Conservation (phyloP, 2,113 vertebrate species). For the Orycteropus afer region DNA sequence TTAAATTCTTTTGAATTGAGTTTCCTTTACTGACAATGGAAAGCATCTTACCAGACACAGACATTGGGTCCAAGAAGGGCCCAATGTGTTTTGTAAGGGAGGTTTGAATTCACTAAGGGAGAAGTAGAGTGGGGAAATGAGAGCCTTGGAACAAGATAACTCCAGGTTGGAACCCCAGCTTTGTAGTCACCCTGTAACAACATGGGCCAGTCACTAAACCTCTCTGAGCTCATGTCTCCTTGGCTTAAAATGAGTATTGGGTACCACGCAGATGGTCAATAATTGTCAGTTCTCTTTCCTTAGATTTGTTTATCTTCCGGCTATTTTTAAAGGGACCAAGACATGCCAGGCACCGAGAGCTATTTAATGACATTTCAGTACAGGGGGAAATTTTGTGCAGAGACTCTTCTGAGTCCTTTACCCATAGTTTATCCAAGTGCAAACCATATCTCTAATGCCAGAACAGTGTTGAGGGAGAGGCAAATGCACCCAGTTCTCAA, state of each 20-base stretch:
- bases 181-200: neutral
- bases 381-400: neutral
- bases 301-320: neutral
- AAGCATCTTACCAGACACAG: neutral
- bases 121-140: neutral
- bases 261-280: neutral
- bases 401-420: constrained; percentile 32
- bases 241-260: neutral
- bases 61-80: neutral
- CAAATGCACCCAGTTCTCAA: constrained; percentile 37
- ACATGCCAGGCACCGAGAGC: constrained; percentile 46
- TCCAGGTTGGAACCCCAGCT: rapidly evolving
- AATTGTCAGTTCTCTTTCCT: neutral
- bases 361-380: constrained; percentile 29
- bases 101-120: neutral
- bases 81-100: neutral
- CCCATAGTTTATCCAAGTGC: constrained; percentile 53
- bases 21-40: neutral
- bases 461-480: constrained; percentile 68
- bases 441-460: constrained; percentile 52
- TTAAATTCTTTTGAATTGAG: neutral
- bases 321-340: constrained; percentile 59
- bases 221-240: neutral
- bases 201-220: neutral
- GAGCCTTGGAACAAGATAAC: neutral